Percentiles rank a stretch among this genome's conserved stretches.
Evolutionary conservation across 2,113 vertebrate species (phyloP).

Genomic region (Triplophysa tibetana): DNA sequence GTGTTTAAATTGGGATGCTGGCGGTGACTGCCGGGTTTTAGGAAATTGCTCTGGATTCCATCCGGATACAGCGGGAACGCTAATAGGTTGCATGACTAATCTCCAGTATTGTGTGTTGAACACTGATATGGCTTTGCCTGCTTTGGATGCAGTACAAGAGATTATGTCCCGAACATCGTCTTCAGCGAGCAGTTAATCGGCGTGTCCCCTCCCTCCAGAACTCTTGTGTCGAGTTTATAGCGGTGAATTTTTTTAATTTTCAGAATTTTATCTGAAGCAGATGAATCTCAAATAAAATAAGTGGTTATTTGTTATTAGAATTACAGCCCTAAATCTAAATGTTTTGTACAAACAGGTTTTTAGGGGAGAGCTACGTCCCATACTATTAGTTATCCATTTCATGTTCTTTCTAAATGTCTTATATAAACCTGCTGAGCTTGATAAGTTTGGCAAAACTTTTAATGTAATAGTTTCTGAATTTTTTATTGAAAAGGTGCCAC

Average conservation of each 20-base stretch:
- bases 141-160: conserved; percentile 35
- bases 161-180: conserved; percentile 19
- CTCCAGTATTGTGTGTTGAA: conserved; percentile 17
- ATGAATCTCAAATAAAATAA: too few species aligned
- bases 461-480: too few species aligned
- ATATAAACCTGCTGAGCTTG: too few species aligned
- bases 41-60: background rate
- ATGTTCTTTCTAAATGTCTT: too few species aligned
- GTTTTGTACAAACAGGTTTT: too few species aligned
- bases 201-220: conserved; percentile 20
- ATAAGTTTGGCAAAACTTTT: too few species aligned
- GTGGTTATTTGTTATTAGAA: too few species aligned
- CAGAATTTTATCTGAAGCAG: too few species aligned
- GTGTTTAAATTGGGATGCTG: background rate
- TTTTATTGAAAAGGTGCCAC: too few species aligned
- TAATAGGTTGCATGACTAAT: conserved; percentile 15
- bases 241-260: background rate
- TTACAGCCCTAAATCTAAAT: too few species aligned
- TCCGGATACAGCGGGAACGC: background rate
- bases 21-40: conserved; percentile 2
- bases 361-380: too few species aligned
- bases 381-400: too few species aligned
- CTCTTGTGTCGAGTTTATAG: conserved; percentile 3
- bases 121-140: conserved; percentile 29
- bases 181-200: conserved; percentile 26